phyloP scores from a whole-genome alignment of 2,113 vertebrate species.

The Ammodytes marinus region DNA sequence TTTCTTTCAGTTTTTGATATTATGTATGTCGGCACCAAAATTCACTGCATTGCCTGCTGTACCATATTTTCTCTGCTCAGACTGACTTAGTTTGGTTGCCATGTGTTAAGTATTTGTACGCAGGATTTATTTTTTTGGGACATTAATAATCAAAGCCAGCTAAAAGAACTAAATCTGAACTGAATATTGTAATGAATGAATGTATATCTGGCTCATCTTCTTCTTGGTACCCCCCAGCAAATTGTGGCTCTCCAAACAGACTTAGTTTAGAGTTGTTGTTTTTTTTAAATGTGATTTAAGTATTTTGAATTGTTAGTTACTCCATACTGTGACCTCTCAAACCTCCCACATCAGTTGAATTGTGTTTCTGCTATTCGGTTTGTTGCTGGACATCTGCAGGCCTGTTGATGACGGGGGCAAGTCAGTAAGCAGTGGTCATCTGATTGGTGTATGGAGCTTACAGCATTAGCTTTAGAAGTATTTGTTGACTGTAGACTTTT shows the following conservation, averaged over 20 bases:
- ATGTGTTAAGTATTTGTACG: constrained; percentile 51
- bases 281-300: constrained; percentile 23
- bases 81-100: constrained; percentile 23
- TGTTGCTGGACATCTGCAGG: constrained; percentile 2
- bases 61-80: constrained; percentile 35
- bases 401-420: background rate
- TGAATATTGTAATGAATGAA: constrained; percentile 53
- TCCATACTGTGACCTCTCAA: background rate
- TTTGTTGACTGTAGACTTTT: constrained; percentile 25
- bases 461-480: constrained; percentile 44
- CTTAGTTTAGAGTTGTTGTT: constrained; percentile 7
- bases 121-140: background rate
- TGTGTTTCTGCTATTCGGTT: constrained; percentile 18
- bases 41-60: constrained; percentile 39
- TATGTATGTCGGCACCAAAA: constrained; percentile 78
- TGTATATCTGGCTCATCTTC: constrained; percentile 50
- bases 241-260: background rate
- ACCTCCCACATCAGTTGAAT: constrained; percentile 3
- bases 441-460: constrained; percentile 17
- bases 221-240: constrained; percentile 13
- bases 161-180: constrained; percentile 17
- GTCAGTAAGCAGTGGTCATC: background rate
- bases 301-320: constrained; percentile 18
- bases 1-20: constrained; percentile 82
- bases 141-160: constrained; percentile 32